Evolutionary conservation across 37 sponge, comb jelly and placozoan genomes (phyloP).

Genomic region (Tethya wilhelma): DNA sequence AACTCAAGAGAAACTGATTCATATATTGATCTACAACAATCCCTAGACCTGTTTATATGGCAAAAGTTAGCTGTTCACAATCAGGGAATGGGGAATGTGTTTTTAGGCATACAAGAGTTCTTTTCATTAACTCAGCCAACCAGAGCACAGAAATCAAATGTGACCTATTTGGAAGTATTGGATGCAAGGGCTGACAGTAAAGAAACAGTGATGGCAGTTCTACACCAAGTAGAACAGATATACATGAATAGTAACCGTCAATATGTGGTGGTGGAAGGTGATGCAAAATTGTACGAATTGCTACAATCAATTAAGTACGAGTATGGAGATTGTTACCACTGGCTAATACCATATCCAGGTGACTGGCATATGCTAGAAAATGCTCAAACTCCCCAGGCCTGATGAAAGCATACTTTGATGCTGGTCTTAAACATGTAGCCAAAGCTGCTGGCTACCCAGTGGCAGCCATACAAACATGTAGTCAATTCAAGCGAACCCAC

Average conservation of each 20-base stretch:
- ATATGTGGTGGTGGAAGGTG: not conserved
- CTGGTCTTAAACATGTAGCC: not conserved
- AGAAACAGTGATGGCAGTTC: too few relatives aligned
- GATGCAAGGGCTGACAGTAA: too few relatives aligned
- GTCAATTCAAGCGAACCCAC: conserved; percentile 44
- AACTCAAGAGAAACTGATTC: too few relatives aligned
- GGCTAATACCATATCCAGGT: conserved; percentile 3
- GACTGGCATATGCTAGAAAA: conserved; percentile 7
- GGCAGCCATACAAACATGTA: conserved; percentile 14
- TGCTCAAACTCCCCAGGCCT: not conserved
- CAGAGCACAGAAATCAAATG: too few relatives aligned
- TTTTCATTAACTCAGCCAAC: too few relatives aligned
- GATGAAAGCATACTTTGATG: conserved; percentile 21
- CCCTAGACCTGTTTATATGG: too few relatives aligned
- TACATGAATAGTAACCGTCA: not conserved
- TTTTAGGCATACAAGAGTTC: too few relatives aligned
- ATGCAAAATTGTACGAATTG: not conserved
- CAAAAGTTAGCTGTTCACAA: too few relatives aligned
- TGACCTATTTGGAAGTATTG: too few relatives aligned
- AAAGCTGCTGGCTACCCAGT: not conserved
- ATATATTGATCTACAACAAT: too few relatives aligned
- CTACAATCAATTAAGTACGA: not conserved
- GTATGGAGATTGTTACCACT: not conserved
- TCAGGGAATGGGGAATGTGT: too few relatives aligned
- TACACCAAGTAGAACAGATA: too few relatives aligned